phyloP scores from a whole-genome alignment of 30 jellyfish, hydroid and myxozoan genomes.

The Haliclystus octoradiatus region DNA sequence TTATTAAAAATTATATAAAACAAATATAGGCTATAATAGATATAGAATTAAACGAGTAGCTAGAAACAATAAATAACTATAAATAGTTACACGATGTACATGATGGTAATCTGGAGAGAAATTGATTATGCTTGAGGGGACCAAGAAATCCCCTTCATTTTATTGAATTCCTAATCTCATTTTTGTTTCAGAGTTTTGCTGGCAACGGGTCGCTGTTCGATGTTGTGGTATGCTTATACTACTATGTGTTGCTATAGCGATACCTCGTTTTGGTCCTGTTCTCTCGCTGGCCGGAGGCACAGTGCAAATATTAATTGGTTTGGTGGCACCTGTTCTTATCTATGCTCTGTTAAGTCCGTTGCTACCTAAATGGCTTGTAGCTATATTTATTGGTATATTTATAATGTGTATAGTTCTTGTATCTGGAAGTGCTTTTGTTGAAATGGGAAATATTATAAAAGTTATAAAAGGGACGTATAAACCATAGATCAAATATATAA shows the following conservation, averaged over 20 bases:
- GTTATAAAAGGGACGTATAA: conserved; percentile 72
- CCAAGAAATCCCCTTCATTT: too few species aligned
- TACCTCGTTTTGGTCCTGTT: conserved; percentile 97
- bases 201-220: conserved; percentile 89
- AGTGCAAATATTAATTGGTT: conserved; percentile 45
- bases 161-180: too few species aligned
- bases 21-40: too few species aligned
- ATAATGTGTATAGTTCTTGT: conserved; percentile 51
- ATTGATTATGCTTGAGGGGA: too few species aligned
- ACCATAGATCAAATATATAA: conserved; percentile 3
- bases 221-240: conserved; percentile 41
- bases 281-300: conserved; percentile 93
- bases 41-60: too few species aligned
- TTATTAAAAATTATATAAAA: too few species aligned
- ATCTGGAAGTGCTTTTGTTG: conserved; percentile 77
- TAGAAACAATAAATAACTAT: too few species aligned
- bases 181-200: conserved; percentile 52
- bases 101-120: too few species aligned
- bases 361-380: conserved; percentile 30
- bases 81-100: too few species aligned
- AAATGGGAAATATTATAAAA: conserved; percentile 53
- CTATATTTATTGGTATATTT: conserved; percentile 33
- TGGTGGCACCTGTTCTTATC: conserved; percentile 72
- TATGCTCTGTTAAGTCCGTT: conserved; percentile 31
- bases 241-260: conserved; percentile 61